Evolutionary conservation across 2,797 vertebrate genomes (phyloP), one percentile per base, ranked within the genome.

Genomic region (Labeo calbasu): DNA sequence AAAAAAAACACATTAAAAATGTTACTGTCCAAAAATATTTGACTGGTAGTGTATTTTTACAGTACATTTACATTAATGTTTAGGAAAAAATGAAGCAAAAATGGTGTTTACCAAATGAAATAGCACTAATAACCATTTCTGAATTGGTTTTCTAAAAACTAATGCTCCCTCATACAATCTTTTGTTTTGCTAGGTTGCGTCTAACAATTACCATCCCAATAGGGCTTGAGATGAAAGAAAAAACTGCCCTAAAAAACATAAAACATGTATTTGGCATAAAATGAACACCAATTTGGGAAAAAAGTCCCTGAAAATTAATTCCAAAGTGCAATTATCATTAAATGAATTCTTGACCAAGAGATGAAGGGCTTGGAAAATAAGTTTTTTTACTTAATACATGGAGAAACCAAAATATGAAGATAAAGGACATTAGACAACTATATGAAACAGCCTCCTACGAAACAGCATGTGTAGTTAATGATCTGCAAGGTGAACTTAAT

Each of bases 371-470:
- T 53, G 17, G 17, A 73, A 73, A 55, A 75, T 9, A 57, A 40
- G 2, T 76, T 6, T 40, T 1, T 32, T 32, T 32, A 32, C 28
- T 32, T 32, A 3, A 32, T 32, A 32, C 1, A 32, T 32, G 28
- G 11, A 28, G 40, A 53, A 76, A 55, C 12, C 6, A n/a, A 76
- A 57, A 76, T 15, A 57, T 40, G 12, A 57, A 32, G 12, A n/a
- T 40, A 11, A 57, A 32, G 12, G 14, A 57, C 5, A n/a, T 43
- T 21, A 12, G 36, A 40, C 11, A 21, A 43, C 28, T 25, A 25
- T 77, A 46, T 11, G 53, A 25, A 76, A 76, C 51, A 15, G 70
- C 15, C 70, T 51, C 43, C 61, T 51, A n/a, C 32, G 55, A 65
- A 5, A 69, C 4, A 59, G 13, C 19, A 63, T 28, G 6, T 23